Percentiles rank a stretch among this genome's conserved stretches.
Evolutionary conservation across 2,797 vertebrate species (phyloP).

Genomic region (Erpetoichthys calabaricus): DNA sequence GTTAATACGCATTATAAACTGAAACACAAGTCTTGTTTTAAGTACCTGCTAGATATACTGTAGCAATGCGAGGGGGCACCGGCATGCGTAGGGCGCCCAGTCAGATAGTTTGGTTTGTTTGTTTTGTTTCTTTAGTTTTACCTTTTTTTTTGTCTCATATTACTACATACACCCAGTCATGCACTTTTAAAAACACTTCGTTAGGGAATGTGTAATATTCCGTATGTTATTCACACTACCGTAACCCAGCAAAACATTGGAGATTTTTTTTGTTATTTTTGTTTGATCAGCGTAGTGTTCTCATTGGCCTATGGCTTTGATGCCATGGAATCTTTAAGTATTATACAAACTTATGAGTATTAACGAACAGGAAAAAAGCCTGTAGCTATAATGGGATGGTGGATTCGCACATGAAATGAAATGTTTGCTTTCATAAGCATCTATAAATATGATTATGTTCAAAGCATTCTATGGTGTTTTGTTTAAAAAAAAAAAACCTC

Average conservation of each 20-base stretch:
- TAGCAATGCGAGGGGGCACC: slow-evolving; percentile 60
- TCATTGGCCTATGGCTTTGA: no score
- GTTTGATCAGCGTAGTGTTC: no score
- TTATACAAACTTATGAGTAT: no score
- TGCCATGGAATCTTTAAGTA: no score
- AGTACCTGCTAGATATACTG: slow-evolving; percentile 78
- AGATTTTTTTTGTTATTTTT: neutral
- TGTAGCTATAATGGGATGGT: no score
- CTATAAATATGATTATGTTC: no score
- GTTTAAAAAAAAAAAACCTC: no score
- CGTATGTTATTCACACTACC: slow-evolving; percentile 53
- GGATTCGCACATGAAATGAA: no score
- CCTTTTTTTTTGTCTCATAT: slow-evolving; percentile 61
- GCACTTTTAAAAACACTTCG: slow-evolving; percentile 91
- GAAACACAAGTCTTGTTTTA: slow-evolving; percentile 78
- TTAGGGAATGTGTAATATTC: slow-evolving; percentile 87
- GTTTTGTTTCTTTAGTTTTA: slow-evolving; percentile 17
- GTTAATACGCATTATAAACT: slow-evolving; percentile 71
- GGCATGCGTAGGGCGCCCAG: slow-evolving; percentile 89
- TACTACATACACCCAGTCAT: slow-evolving; percentile 80
- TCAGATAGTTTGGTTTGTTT: slow-evolving; percentile 55
- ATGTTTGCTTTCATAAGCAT: no score
- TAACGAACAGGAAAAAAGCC: no score
- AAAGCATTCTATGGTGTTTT: no score
- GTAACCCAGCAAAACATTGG: slow-evolving; percentile 39